Evolutionary conservation across 2,113 vertebrate species (phyloP).

Genomic region (Lates calcarifer): DNA sequence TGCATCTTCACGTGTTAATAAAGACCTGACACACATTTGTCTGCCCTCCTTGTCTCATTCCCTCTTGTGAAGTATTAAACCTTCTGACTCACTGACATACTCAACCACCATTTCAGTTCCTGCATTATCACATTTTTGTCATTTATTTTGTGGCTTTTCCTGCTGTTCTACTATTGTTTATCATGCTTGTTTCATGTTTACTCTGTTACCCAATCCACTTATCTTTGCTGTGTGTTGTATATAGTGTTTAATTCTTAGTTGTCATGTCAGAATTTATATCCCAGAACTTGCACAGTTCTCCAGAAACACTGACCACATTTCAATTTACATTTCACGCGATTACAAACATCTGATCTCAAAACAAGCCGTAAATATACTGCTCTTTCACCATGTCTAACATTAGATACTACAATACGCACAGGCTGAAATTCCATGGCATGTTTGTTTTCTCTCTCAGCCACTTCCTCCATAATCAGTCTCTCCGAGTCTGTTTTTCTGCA

Average conservation of each 20-base stretch:
- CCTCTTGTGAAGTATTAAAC: neutral
- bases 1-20: neutral
- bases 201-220: neutral
- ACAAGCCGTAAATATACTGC: constrained; percentile 2
- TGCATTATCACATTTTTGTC: neutral
- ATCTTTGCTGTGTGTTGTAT: neutral
- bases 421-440: constrained; percentile 26
- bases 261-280: neutral
- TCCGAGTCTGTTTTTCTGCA: constrained; percentile 49
- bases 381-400: constrained; percentile 19
- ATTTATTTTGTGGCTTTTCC: neutral
- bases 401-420: constrained; percentile 23
- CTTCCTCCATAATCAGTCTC: constrained; percentile 62
- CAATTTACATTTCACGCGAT: constrained; percentile 2
- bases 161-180: neutral
- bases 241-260: neutral
- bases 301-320: constrained; percentile 14
- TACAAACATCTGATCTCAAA: constrained; percentile 28
- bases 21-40: neutral
- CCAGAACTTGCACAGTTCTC: neutral
- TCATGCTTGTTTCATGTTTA: neutral
- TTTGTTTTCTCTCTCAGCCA: constrained; percentile 57
- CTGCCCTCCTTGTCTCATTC: neutral
- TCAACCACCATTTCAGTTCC: neutral
- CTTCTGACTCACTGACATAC: neutral